Evolutionary conservation across 2,888 invertebrate species (phyloP).

Genomic region (Teleogryllus oceanicus): DNA sequence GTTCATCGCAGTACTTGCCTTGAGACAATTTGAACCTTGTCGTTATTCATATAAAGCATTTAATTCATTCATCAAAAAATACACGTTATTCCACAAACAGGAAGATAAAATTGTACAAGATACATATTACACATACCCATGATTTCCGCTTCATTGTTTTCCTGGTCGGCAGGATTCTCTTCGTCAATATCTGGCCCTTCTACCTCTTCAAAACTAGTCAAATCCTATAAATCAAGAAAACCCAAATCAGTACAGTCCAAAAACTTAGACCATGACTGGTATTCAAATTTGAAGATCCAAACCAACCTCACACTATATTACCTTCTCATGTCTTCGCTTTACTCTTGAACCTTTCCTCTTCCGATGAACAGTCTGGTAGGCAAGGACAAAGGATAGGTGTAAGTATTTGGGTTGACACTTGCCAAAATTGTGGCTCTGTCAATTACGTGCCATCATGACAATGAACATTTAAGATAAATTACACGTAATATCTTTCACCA

Average conservation of each 20-base stretch:
- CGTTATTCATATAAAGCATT: background rate
- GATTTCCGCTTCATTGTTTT: slow-evolving; percentile 60
- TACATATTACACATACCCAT: slow-evolving; percentile 43
- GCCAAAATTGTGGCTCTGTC: background rate
- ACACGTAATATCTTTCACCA: background rate
- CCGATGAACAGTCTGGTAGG: background rate
- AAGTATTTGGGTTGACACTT: background rate
- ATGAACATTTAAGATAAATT: background rate
- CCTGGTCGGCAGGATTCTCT: slow-evolving; percentile 53
- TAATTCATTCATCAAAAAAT: background rate
- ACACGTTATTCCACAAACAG: background rate
- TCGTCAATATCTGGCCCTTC: slow-evolving; percentile 45
- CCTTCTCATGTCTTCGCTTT: slow-evolving; percentile 3
- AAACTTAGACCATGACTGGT: too few relatives aligned
- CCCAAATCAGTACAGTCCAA: too few relatives aligned
- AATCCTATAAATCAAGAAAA: slow-evolving; percentile 38
- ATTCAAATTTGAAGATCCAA: background rate
- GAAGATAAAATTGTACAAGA: background rate
- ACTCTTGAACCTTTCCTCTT: background rate
- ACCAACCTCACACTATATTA: background rate
- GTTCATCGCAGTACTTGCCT: too few relatives aligned
- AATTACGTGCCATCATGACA: background rate
- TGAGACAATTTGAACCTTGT: background rate
- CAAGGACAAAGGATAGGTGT: slow-evolving; percentile 11
- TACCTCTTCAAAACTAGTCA: slow-evolving; percentile 52